Evolutionary conservation across 2,797 vertebrate genomes (phyloP).

Genomic region (Australoheros facetus): DNA sequence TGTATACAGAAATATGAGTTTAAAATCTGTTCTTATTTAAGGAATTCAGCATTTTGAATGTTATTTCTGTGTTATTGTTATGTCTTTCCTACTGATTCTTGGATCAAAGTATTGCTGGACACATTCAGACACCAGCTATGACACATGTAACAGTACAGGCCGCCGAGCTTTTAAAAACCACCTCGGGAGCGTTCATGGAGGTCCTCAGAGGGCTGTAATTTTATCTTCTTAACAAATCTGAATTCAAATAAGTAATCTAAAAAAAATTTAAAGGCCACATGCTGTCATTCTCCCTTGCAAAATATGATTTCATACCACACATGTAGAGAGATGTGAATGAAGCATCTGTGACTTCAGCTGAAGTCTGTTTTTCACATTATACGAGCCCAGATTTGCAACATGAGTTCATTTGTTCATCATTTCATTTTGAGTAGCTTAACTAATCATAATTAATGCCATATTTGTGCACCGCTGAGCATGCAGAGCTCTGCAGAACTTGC

Average conservation of each 20-base stretch:
- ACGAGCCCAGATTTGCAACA: background rate
- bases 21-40: conserved; percentile 35
- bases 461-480: background rate
- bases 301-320: background rate
- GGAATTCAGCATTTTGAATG: conserved; percentile 62
- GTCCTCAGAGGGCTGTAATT: background rate
- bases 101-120: conserved; percentile 9
- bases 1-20: conserved; percentile 37
- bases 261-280: background rate
- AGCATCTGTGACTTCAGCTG: background rate
- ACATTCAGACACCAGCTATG: background rate
- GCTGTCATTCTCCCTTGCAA: background rate
- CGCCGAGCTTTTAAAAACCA: background rate
- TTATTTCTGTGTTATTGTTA: conserved; percentile 54
- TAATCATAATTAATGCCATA: background rate
- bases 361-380: background rate
- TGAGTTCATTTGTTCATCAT: background rate
- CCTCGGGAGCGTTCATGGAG: conserved; percentile 8
- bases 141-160: background rate
- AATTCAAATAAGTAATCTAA: background rate
- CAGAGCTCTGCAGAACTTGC: background rate
- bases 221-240: background rate
- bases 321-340: background rate
- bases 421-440: background rate
- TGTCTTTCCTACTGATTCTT: conserved; percentile 23